Conservation (phyloP, 2,113 vertebrate species). For the Tylochromis polylepis region DNA sequence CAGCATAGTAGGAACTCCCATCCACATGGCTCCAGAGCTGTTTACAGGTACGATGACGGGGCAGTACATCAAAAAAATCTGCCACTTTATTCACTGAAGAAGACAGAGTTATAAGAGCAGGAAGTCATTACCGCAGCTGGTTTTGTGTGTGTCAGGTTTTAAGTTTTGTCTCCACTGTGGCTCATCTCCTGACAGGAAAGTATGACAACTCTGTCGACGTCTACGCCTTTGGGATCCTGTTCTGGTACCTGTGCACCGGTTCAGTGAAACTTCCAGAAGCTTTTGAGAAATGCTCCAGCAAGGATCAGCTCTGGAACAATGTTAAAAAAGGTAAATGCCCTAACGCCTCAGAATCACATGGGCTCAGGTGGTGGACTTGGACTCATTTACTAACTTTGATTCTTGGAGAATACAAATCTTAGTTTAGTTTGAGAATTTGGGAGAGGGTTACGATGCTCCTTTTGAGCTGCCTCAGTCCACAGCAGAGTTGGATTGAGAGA, state of each 20-base stretch:
- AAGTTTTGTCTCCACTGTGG: background rate
- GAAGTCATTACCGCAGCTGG: background rate
- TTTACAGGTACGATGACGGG: conserved; percentile 84
- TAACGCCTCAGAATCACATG: background rate
- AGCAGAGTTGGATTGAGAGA: background rate
- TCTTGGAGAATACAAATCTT: background rate
- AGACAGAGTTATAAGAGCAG: background rate
- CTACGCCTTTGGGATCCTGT: conserved; percentile 98
- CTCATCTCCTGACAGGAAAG: conserved; percentile 78
- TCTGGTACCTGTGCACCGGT: conserved; percentile 98
- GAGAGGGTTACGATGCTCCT: background rate
- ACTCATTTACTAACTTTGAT: background rate
- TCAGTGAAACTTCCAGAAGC: conserved; percentile 94
- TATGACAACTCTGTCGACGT: conserved; percentile 98
- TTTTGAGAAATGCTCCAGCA: conserved; percentile 95
- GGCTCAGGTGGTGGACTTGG: background rate
- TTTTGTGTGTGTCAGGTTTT: background rate
- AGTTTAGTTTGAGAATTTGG: background rate
- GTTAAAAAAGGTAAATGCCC: conserved; percentile 85
- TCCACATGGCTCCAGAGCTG: conserved; percentile 98
- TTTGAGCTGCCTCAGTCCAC: background rate
- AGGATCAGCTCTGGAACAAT: conserved; percentile 98
- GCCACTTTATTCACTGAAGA: background rate
- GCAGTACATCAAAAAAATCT: background rate
- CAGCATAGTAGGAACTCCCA: conserved; percentile 97